phyloP scores from a whole-genome alignment of 2,888 invertebrate species.

The Plebejus argus region DNA sequence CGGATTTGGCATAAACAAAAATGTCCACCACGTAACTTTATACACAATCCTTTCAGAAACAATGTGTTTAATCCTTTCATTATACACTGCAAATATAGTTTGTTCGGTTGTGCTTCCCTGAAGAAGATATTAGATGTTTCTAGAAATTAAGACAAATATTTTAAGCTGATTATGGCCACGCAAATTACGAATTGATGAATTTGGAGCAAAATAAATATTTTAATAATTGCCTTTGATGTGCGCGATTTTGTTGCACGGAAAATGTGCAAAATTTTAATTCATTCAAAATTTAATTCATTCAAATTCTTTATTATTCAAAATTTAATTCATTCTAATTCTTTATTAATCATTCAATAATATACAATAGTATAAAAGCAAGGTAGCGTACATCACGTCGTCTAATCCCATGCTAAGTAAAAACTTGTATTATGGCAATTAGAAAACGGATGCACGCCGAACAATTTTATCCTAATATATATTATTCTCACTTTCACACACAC shows the following conservation, averaged over 20 bases:
- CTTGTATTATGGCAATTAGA: too few species aligned
- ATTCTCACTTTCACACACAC: too few species aligned
- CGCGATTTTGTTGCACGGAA: not conserved
- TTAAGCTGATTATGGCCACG: conserved; percentile 10
- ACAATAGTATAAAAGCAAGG: too few species aligned
- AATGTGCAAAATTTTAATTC: not conserved
- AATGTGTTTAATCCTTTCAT: conserved; percentile 4
- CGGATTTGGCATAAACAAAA: not conserved
- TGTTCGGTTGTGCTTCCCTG: not conserved
- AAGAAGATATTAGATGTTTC: not conserved
- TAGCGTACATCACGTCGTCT: too few species aligned
- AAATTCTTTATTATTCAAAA: too few species aligned
- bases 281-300: too few species aligned
- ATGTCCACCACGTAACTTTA: conserved; percentile 1
- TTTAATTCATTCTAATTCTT: too few species aligned
- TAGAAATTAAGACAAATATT: conserved; percentile 11
- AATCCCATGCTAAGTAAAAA: too few species aligned
- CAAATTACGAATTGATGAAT: conserved; percentile 12
- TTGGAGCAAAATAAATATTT: conserved; percentile 1
- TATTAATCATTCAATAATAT: too few species aligned
- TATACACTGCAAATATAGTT: conserved; percentile 12
- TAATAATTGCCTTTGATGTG: conserved; percentile 1
- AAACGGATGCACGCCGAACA: too few species aligned
- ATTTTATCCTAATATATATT: too few species aligned
- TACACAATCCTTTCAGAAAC: conserved; percentile 3